A percentile compares a stretch with the other conserved stretches of the same genome.
These are phyloP conservation scores for Regulus satrapa DNA, from an alignment of 2,113 vertebrate species.

Conservation along the genomic window DNA sequence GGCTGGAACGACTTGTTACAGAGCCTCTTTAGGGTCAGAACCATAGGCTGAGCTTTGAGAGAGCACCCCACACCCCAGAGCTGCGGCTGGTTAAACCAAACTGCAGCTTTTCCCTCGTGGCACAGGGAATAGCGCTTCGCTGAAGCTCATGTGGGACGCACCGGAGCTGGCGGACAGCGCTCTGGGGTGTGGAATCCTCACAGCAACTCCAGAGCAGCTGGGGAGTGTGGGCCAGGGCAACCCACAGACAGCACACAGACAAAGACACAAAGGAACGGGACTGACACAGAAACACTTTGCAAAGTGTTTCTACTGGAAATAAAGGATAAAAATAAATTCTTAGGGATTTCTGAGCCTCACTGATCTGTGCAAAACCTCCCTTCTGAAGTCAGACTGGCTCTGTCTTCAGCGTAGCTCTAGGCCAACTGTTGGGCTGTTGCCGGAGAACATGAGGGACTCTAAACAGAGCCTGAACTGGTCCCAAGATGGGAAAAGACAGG, in stretches of 20 bases:
- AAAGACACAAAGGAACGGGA: background rate
- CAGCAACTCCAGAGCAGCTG: background rate
- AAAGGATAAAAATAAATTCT: background rate
- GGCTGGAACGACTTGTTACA: constrained; percentile 10
- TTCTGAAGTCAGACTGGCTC: background rate
- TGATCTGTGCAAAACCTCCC: background rate
- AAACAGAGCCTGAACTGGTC: background rate
- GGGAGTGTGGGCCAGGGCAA: background rate
- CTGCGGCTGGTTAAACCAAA: background rate
- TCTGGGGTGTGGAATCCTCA: rapidly evolving
- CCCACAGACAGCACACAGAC: background rate
- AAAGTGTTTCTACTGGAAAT: background rate
- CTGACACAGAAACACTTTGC: rapidly evolving
- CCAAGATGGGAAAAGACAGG: background rate
- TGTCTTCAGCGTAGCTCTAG: background rate
- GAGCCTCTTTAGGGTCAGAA: constrained; percentile 6
- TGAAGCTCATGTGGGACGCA: background rate
- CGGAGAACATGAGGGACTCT: background rate
- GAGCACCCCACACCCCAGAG: constrained; percentile 9
- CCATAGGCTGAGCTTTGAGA: background rate
- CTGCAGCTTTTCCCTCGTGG: background rate
- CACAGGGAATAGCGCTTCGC: background rate
- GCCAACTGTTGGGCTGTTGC: background rate
- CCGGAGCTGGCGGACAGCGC: background rate
- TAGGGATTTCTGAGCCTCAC: background rate